These are phyloP conservation scores for Sipha flava DNA, from an alignment of 1,140 invertebrate genomes.

Conservation along the genomic window DNA sequence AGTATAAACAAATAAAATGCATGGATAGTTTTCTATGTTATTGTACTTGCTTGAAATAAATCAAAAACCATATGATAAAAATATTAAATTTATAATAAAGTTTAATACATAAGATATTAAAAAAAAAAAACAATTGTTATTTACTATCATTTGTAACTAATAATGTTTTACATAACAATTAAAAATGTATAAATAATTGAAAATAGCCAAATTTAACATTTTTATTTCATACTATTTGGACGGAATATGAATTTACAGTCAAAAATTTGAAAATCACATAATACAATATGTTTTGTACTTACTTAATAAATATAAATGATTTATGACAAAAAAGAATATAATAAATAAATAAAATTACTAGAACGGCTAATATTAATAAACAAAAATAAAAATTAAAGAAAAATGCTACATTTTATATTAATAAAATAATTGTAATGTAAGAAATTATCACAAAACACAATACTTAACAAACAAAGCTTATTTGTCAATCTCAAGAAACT, in stretches of 20 bases:
- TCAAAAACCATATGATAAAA: too few species aligned
- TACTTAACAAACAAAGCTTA: neutral
- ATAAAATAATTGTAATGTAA: neutral
- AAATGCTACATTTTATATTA: neutral
- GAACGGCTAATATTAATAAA: neutral
- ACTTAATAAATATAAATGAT: neutral
- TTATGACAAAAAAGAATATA: neutral
- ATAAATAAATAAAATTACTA: neutral
- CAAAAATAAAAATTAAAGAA: neutral
- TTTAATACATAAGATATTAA: neutral
- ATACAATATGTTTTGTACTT: conserved; percentile 1
- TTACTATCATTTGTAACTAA: neutral
- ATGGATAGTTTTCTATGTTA: too few species aligned
- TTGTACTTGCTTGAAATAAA: too few species aligned
- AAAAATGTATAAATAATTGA: neutral
- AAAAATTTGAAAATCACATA: conserved; percentile 13
- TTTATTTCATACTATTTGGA: conserved; percentile 7
- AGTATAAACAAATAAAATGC: too few species aligned
- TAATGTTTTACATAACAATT: conserved; percentile 5
- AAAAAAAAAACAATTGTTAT: neutral
- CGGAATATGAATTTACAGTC: conserved; percentile 21
- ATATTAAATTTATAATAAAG: too few species aligned
- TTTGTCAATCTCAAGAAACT: neutral
- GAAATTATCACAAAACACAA: neutral
- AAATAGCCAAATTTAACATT: neutral